Base-by-base conservation (phyloP, 1,140 invertebrate species). In the Frieseomelitta varia region DNA sequence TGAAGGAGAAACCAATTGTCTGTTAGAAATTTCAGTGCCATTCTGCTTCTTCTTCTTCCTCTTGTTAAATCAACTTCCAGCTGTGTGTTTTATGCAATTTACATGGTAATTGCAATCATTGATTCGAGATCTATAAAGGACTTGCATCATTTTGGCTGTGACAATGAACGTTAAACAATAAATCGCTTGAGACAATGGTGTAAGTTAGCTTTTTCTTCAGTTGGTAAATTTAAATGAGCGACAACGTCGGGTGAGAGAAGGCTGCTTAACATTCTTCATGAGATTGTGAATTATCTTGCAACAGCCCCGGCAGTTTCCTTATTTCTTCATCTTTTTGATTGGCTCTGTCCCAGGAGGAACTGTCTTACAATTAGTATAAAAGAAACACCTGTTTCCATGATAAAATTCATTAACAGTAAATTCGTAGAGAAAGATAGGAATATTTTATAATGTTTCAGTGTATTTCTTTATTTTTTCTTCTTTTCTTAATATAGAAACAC, bases 91-190 rank as follows among this genome's bases (percentile, higher is more conserved):
- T 15, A n/a, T 17, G 74, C 17, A 67, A 68, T 56, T 83, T 65
- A 24, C 61, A 83, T 83, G 21, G 63, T 58, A 55, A 77, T 75
- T 76, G 61, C 53, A 58, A 76, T 77, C 74, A 53, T 58, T 58
- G 61, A 27, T 47, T 4, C 24, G 51, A 30, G 27, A 74, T 77
- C 27, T 83, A 58, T 76, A 72, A 68, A 81, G 51, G 12, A 68
- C 51, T 83, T 83, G n/a, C 81, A 58, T 83, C 74, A 83, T 75
- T 77, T 77, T 58, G 53, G 74, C 74, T 83, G 63, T 77, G 81
- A 68, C 63, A 77, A 69, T 83, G 81, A 77, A 83, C 53, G 63
- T 69, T 83, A 68, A 78, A 83, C 81, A 77, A 83, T 77, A 68
- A 81, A 72, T 39, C 6, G 15, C 58, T 12, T 67, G 72, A 55